phyloP scores from a whole-genome alignment of 2,113 vertebrate species.

The cattle (Bos taurus) region ARS-UCD2.0 NC_037336.1:80662001-80662500 shows the following conservation, averaged over 20 bases:
- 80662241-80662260: background rate
- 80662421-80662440: background rate
- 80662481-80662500: background rate
- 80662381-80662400: conserved; percentile 17
- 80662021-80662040: background rate
- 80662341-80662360: background rate
- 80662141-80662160: background rate
- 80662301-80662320: conserved; percentile 25
- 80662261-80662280: background rate
- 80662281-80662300: conserved; percentile 6
- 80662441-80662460: background rate
- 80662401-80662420: background rate
- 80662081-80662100: background rate
- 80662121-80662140: background rate
- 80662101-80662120: background rate
- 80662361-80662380: background rate
- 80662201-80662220: background rate
- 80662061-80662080: background rate
- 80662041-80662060: background rate
- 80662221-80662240: background rate
- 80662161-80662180: background rate
- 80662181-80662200: background rate
- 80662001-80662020: background rate
- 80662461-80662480: background rate
- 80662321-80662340: background rate